These are phyloP conservation scores for Brienomyrus brachyistius DNA, from an alignment of 2,113 vertebrate genomes.

Conservation along the genomic window DNA sequence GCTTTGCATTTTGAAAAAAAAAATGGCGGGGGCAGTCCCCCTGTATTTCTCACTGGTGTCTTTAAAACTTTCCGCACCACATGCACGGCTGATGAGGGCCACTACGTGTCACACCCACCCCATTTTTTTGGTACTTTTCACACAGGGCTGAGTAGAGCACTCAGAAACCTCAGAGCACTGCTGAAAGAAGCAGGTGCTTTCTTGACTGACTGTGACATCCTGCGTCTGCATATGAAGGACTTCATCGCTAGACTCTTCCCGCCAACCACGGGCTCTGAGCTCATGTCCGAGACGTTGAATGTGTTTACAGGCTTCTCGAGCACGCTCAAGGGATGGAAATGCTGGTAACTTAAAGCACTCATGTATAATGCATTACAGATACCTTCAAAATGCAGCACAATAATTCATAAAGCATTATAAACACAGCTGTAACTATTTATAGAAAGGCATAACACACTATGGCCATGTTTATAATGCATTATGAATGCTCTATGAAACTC, in stretches of 20 bases:
- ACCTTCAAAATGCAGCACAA: no score
- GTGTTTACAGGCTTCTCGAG: background rate
- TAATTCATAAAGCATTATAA: no score
- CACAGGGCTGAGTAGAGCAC: background rate
- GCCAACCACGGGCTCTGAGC: background rate
- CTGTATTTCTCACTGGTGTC: background rate
- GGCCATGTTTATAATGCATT: no score
- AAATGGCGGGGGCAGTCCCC: background rate
- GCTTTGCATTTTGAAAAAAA: background rate
- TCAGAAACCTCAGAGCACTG: background rate
- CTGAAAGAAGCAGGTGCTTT: background rate
- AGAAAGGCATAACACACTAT: no score
- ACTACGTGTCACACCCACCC: background rate
- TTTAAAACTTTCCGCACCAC: slow-evolving; percentile 2
- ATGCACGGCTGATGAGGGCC: background rate
- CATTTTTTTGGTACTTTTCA: background rate
- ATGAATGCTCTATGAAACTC: no score
- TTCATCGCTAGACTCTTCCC: background rate
- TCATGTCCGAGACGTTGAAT: background rate
- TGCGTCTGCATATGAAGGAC: background rate
- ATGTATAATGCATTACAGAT: background rate
- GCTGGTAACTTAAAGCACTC: background rate
- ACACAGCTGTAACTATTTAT: no score
- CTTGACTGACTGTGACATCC: background rate
- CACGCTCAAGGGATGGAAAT: background rate